Evolutionary conservation across 2,113 vertebrate genomes (phyloP), one percentile per base, ranked within the genome.

Genomic region (Neomonachus schauinslandi): DNA sequence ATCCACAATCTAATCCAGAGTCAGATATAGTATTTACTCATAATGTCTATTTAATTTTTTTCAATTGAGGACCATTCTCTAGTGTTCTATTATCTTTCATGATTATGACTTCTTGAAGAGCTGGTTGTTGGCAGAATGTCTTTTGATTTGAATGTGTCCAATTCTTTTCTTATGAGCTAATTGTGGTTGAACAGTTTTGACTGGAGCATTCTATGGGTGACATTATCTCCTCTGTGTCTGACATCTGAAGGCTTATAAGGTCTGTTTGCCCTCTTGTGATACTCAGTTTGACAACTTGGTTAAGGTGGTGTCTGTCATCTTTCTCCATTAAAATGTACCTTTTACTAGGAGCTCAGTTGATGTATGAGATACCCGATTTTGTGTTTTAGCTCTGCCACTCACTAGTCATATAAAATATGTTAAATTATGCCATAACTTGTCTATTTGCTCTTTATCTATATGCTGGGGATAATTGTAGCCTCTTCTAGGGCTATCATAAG

Each of bases 11-110:
- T 39, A 83, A 46, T 53, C 53, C 89, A 67, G 42, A 28, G 8
- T 94, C 61, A 72, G 6, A 39, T 16, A 26, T 86, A 33, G n/a
- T 31, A 21, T 84, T 91, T 89, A 51, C 22, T 69, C 13, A 74
- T 26, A 31, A 59, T 55, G 10, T 15, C 24, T 57, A 42, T 89
- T 91, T 92, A 46, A 46, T 86, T 86, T 94, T 49, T 12, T 85
- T 84, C 46, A 33, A 26, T 55, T 31, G 28, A 80, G 90, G 57
- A 10, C 18, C 8, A 7, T 93, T 93, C 8, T 13, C 57, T 84
- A n/a, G n/a, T 91, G 36, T 93, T 55, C 95, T 81, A 42, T 61
- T 51, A 28, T 92, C 57, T 91, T 93, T 89, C 6, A 11, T 81
- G 22, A 55, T 67, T 77, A 71, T 71, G 33, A 88, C 21, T 81